Percentiles rank a stretch among this genome's conserved stretches.
Conservation (phyloP, 2,888 invertebrate species). For the Calephelis perditalis region DNA sequence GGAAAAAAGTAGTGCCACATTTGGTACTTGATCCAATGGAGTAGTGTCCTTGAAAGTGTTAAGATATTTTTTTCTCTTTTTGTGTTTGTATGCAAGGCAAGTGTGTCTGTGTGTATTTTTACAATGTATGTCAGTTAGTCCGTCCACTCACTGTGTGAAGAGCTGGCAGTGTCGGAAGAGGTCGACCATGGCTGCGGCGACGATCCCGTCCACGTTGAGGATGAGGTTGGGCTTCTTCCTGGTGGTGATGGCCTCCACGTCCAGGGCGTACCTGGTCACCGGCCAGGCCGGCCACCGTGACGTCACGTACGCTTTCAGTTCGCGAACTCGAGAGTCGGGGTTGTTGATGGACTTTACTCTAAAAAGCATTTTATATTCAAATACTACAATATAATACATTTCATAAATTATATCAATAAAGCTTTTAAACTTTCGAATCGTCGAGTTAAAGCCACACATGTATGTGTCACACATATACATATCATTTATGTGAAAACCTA, state of each 20-base stretch:
- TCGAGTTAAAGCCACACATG: neutral
- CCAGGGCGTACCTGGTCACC: conserved; percentile 95
- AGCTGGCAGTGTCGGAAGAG: conserved; percentile 95
- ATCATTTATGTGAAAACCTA: no score
- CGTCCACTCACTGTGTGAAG: conserved; percentile 86
- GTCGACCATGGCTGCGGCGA: conserved; percentile 98
- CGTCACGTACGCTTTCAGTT: conserved; percentile 96
- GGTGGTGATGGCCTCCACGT: conserved; percentile 99
- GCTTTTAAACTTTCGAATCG: no score
- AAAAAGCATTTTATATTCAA: conserved; percentile 18
- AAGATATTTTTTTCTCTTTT: no score
- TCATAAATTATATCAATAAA: no score
- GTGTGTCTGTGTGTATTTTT: neutral
- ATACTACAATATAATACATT: neutral
- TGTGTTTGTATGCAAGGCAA: no score
- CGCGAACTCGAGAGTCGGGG: conserved; percentile 98
- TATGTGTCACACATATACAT: no score
- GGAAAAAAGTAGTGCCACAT: no score
- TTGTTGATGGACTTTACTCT: conserved; percentile 95
- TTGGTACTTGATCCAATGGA: no score
- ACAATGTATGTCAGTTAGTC: no score
- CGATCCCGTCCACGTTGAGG: conserved; percentile 98
- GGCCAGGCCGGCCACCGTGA: conserved; percentile 96
- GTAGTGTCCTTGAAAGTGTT: no score
- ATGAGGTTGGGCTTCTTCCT: conserved; percentile 99